Percentiles rank a stretch among this genome's conserved stretches.
phyloP scores from a whole-genome alignment of 2,888 invertebrate genomes.

The Caenorhabditis sp. region DNA sequence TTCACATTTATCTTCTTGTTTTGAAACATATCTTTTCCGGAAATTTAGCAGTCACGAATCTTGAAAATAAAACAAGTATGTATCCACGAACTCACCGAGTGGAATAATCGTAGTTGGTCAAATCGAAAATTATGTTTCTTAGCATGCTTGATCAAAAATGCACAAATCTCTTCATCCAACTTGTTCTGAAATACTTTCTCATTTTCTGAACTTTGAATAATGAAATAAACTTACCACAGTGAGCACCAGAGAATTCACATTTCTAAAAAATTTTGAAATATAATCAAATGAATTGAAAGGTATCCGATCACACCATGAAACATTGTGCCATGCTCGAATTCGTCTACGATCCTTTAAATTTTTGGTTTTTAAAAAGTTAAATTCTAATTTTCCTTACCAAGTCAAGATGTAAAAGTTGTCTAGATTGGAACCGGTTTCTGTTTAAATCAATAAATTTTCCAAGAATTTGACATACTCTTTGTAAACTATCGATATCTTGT shows the following conservation, averaged over 20 bases:
- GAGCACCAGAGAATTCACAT: constrained; percentile 24
- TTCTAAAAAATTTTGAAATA: constrained; percentile 25
- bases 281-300: constrained; percentile 28
- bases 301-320: constrained; percentile 34
- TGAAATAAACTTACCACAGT: constrained; percentile 18
- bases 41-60: too few relatives aligned
- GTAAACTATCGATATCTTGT: neutral
- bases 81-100: constrained; percentile 19
- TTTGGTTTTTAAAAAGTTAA: neutral
- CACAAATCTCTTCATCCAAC: constrained; percentile 24
- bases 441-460: constrained; percentile 16
- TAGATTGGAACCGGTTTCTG: constrained; percentile 13
- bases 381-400: constrained; percentile 4
- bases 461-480: constrained; percentile 13
- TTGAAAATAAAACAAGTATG: too few relatives aligned
- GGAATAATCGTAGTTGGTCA: constrained; percentile 25
- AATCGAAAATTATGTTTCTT: constrained; percentile 13
- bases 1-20: too few relatives aligned
- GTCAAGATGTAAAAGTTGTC: constrained; percentile 29
- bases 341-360: constrained; percentile 23
- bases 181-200: constrained; percentile 14
- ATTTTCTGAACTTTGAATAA: neutral
- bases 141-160: constrained; percentile 14
- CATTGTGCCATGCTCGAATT: constrained; percentile 29
- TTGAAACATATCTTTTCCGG: too few relatives aligned